Conservation (phyloP, 2,113 vertebrate genomes). For the Pseudopodoces humilis region DNA sequence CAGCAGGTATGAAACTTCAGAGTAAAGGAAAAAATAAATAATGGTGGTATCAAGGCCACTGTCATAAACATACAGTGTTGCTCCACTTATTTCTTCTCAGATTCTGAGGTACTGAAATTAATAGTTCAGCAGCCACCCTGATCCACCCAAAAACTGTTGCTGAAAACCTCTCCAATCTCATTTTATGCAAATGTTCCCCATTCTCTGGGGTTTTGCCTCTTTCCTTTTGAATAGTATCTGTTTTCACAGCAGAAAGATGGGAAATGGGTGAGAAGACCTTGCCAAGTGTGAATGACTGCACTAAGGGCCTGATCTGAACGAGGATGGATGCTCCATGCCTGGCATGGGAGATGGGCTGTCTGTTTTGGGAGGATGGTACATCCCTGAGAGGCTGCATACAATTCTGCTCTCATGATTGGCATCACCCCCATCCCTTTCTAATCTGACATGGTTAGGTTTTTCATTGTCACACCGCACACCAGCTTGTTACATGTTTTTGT, state of each 20-base stretch:
- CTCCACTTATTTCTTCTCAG: neutral
- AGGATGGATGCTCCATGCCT: neutral
- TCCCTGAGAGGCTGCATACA: neutral
- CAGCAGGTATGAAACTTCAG: neutral
- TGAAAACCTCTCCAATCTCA: neutral
- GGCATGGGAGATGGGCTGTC: neutral
- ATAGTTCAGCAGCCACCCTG: neutral
- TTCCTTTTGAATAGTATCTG: neutral
- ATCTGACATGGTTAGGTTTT: neutral
- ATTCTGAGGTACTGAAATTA: neutral
- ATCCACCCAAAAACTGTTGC: neutral
- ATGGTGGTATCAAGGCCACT: neutral
- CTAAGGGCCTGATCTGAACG: neutral
- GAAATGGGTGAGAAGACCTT: neutral
- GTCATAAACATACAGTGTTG: neutral
- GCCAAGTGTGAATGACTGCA: neutral
- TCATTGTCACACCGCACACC: neutral
- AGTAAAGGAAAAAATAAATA: neutral
- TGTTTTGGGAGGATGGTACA: neutral
- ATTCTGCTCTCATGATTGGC: neutral
- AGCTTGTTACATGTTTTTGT: neutral
- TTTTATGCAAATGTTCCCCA: neutral
- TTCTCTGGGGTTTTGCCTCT: neutral
- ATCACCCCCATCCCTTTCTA: neutral
- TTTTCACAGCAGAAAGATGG: neutral